Evolutionary conservation across 2,113 vertebrate species (phyloP).

Genomic region (Sinocyclocheilus rhinocerous): DNA sequence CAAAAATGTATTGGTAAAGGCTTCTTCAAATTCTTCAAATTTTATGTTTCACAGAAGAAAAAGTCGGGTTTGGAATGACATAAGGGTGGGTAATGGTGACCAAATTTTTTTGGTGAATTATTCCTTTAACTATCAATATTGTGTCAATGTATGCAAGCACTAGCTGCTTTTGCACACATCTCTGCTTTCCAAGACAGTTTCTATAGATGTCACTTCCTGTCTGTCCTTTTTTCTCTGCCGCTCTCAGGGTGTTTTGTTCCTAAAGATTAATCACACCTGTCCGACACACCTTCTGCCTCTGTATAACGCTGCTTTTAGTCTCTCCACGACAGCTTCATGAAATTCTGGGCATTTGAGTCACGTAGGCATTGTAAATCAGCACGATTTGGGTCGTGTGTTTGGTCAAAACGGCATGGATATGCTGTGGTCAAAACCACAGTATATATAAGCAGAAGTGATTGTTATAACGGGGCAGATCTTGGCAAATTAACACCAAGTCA

Average conservation of each 20-base stretch:
- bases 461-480: slow-evolving; percentile 58
- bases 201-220: slow-evolving; percentile 27
- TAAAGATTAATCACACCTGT: slow-evolving; percentile 31
- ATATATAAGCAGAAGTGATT: not conserved
- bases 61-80: not conserved
- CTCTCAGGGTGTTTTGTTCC: slow-evolving; percentile 35
- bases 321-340: slow-evolving; percentile 8
- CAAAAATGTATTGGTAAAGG: not conserved
- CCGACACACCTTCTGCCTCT: slow-evolving; percentile 54
- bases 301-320: slow-evolving; percentile 50
- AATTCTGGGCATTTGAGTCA: slow-evolving; percentile 13
- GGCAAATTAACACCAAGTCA: slow-evolving; percentile 53
- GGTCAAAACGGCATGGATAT: not conserved
- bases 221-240: slow-evolving; percentile 16
- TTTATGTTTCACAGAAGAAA: not conserved
- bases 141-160: not conserved
- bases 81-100: too few relatives aligned
- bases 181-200: slow-evolving; percentile 48
- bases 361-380: not conserved
- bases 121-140: not conserved
- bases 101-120: too few relatives aligned
- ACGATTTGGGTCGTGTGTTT: not conserved
- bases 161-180: slow-evolving; percentile 25
- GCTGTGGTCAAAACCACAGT: slow-evolving; percentile 19
- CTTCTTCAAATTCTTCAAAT: not conserved